Conservation (phyloP, 2,797 vertebrate species). For the Microctenopoma lineatum region DNA sequence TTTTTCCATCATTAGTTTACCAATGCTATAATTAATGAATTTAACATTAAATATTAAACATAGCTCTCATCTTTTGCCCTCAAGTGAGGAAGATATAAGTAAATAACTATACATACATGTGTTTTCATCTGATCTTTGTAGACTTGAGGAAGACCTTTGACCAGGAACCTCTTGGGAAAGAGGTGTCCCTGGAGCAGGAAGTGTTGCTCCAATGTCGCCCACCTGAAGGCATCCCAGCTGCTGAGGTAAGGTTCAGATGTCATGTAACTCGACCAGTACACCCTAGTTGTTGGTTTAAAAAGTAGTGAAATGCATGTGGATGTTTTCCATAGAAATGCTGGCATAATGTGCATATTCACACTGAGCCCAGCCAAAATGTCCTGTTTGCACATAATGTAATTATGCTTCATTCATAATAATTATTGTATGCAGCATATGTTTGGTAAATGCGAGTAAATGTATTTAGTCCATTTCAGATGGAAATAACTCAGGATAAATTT, state of each 20-base stretch:
- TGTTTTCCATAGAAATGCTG: conserved; percentile 13
- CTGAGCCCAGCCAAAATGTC: conserved; percentile 28
- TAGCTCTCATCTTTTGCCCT: neutral
- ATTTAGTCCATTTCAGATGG: conserved; percentile 36
- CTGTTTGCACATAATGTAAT: neutral
- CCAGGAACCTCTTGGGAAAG: conserved; percentile 97
- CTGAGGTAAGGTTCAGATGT: conserved; percentile 86
- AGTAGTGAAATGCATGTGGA: neutral
- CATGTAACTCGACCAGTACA: neutral
- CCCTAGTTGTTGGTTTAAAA: conserved; percentile 13
- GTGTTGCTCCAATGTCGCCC: conserved; percentile 98
- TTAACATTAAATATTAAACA: conserved; percentile 20
- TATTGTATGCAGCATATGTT: conserved; percentile 7
- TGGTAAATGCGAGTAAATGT: neutral
- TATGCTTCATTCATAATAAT: neutral
- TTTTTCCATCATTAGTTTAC: conserved; percentile 14
- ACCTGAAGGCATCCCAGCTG: conserved; percentile 96
- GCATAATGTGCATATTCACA: conserved; percentile 10
- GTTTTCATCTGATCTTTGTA: conserved; percentile 62
- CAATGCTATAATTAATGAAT: conserved; percentile 15
- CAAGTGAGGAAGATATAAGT: neutral
- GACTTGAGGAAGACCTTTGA: conserved; percentile 98
- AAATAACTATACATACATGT: conserved; percentile 17
- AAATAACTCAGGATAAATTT: conserved; percentile 55
- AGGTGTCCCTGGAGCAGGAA: conserved; percentile 96